Evolutionary conservation across 2,113 vertebrate species (phyloP), one percentile per base, ranked within the genome.

Genomic region (Amazona vittata): DNA sequence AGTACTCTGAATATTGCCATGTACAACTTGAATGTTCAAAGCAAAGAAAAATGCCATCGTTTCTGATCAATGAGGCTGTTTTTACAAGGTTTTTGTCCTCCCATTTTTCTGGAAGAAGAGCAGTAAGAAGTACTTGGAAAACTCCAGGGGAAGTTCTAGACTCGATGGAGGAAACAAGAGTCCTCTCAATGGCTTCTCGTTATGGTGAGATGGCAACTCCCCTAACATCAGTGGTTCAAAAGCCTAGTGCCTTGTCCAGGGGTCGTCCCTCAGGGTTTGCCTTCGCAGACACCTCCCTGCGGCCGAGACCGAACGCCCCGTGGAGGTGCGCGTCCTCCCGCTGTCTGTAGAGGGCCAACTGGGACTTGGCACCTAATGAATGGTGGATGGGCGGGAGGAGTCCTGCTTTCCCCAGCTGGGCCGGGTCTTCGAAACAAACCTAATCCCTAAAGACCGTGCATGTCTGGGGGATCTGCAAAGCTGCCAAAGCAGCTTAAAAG

Each of bases 241-340:
- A 89, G 5, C 17, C n/a, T 57, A 31, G 13, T 70, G 12, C 10
- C 25, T 43, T 10, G 7, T 39, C 39, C 1, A 1, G 0, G 6
- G 28, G 28, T 12, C 25, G 21, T 25, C 25, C 35, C 21, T 15
- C 49, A 26, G 53, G 25, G 28, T 29, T 26, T 50, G 44, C n/a
- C n/a, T 60, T 24, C 12, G 9, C 33, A 19, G 28, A 16, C 6
- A 3, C 31, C 15, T 81, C 25, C 15, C 10, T 33, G 50, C 28
- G 26, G 31, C 1, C 0, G 11, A 6, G 57, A 41, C 22, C 5
- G 25, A 60, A 47, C 9, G 21, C 11, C 29, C 44, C 39, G 13
- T 12, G 46, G 64, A 49, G 12, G 9, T 52, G 33, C 39, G 12
- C 0, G 1, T 53, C 44, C 59, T 90, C 52, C 41, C 22, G n/a